Percentiles rank a stretch among this genome's conserved stretches.
These are phyloP conservation scores for Herpetotheres cachinnans DNA, from an alignment of 2,113 vertebrate genomes.

Conservation along the genomic window DNA sequence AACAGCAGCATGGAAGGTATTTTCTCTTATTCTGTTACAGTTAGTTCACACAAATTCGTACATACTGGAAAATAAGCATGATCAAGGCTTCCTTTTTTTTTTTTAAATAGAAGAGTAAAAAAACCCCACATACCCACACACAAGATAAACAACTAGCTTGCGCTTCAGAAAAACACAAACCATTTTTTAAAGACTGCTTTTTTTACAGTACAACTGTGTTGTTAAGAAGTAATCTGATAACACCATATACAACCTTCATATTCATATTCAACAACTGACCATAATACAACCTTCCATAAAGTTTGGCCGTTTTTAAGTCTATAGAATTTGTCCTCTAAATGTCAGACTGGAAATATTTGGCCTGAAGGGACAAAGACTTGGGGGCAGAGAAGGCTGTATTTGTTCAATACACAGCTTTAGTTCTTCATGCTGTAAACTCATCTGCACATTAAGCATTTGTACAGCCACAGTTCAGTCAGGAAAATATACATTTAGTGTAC, in stretches of 20 bases:
- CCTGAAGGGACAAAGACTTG: not conserved
- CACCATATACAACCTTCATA: too few species aligned
- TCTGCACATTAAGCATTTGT: not conserved
- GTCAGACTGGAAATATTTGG: not conserved
- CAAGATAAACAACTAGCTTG: not conserved
- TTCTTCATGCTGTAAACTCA: not conserved
- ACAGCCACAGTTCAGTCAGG: not conserved
- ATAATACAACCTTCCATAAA: not conserved
- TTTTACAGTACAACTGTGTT: not conserved
- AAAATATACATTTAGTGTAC: not conserved
- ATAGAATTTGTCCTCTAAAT: not conserved
- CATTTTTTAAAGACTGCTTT: not conserved
- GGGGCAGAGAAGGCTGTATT: not conserved
- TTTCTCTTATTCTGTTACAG: not conserved
- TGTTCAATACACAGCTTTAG: not conserved
- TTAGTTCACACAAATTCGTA: not conserved
- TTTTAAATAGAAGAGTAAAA: not conserved
- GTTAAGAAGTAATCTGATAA: not conserved
- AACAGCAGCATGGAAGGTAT: not conserved
- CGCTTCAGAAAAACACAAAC: not conserved
- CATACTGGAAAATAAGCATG: rapidly evolving
- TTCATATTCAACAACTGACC: too few species aligned
- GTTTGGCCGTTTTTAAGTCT: not conserved
- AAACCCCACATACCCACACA: rapidly evolving
- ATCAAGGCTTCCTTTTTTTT: not conserved